Base-by-base conservation (phyloP, 1,140 invertebrate species). In the Drosophila simulans region DNA sequence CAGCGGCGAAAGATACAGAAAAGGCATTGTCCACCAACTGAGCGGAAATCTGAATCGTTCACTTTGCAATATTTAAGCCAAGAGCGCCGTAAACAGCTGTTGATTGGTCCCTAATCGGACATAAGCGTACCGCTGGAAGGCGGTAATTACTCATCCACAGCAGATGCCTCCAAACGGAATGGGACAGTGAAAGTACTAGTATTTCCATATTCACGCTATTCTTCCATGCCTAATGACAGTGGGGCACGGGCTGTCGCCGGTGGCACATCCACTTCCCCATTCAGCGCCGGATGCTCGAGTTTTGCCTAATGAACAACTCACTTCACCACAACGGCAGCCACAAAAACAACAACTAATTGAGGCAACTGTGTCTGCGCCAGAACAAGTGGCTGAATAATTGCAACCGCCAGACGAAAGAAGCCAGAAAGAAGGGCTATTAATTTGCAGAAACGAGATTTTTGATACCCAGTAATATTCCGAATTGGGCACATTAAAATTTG, bases 311-410 rank as follows among this genome's bases (percentile, higher is more conserved):
- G 72, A 70, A 37, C 40, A 15, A 66, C 27, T 66, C 52, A 45
- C 55, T 54, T 54, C 55, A 48, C 48, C 35, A 46, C 57, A 20
- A 25, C 27, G 52, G 34, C 66, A 35, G 22, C n/a, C 46, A 27
- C 46, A 69, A 68, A 68, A 68, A 69, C 68, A 57, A 48, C 53
- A 60, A 49, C 59, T 81, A 86, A 81, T 82, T 85, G 63, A 81
- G 78, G 68, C 56, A 81, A 73, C 60, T 78, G 53, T 43, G 70
- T 46, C 63, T 68, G 34, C 40, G 46, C 43, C 54, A 57, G 58
- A 64, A 76, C 74, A 72, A 73, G 60, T 64, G 51, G 58, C 48
- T 80, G 64, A 79, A 79, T 53, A 70, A 76, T 76, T 75, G 65
- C 70, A 55, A 68, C 46, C 55, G 11, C 12, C 42, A 52, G 45